A percentile compares a stretch with the other conserved stretches of the same genome.
These are phyloP conservation scores for Taurulus bubalis DNA, from an alignment of 2,113 vertebrate genomes.

Conservation along the genomic window DNA sequence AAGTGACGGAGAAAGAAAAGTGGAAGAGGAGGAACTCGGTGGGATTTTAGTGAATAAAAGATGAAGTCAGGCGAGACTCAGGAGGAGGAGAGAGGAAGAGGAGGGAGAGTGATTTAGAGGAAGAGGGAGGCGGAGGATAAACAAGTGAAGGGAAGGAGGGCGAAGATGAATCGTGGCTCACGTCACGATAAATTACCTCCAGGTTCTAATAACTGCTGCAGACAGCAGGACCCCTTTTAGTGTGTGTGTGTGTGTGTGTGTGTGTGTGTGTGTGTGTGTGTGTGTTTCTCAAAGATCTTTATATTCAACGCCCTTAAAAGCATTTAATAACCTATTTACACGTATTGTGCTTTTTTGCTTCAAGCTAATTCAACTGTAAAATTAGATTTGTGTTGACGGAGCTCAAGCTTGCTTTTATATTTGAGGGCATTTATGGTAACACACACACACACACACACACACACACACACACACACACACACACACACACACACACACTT, in stretches of 20 bases:
- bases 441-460: not conserved
- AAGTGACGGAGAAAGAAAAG: not conserved
- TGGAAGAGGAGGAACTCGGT: not conserved
- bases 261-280: slow-evolving; percentile 31
- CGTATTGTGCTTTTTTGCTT: not conserved
- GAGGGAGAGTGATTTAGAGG: slow-evolving; percentile 28
- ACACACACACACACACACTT: not conserved
- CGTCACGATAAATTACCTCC: slow-evolving; percentile 54
- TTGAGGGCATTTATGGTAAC: not conserved
- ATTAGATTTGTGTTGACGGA: not conserved
- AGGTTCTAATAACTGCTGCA: slow-evolving; percentile 51
- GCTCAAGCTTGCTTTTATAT: not conserved
- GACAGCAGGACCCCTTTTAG: slow-evolving; percentile 25
- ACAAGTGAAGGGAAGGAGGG: slow-evolving; percentile 32
- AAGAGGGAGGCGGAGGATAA: slow-evolving; percentile 28
- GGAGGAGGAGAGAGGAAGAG: slow-evolving; percentile 8
- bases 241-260: slow-evolving; percentile 15
- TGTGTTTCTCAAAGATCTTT: not conserved
- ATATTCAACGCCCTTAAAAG: not conserved
- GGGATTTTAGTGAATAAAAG: slow-evolving; percentile 37
- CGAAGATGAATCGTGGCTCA: slow-evolving; percentile 47
- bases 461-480: not conserved
- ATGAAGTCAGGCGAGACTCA: slow-evolving; percentile 22
- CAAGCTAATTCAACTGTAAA: not conserved
- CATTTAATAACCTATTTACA: not conserved